Evolutionary conservation across 2,888 invertebrate species (phyloP).

Genomic region (Stegana nigrithorax): DNA sequence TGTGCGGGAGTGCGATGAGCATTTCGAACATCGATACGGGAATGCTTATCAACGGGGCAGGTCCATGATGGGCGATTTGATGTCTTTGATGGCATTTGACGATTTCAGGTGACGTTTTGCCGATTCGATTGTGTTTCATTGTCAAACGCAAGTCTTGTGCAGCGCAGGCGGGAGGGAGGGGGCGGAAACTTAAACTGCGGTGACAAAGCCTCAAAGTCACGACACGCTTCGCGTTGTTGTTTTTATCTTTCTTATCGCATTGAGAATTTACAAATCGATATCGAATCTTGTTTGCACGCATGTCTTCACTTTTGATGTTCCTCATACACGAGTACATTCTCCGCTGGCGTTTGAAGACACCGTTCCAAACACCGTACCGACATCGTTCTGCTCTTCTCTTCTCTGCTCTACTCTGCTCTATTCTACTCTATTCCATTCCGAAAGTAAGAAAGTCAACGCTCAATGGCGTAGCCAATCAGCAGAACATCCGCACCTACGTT

Average conservation of each 20-base stretch:
- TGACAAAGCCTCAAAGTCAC: slow-evolving; percentile 38
- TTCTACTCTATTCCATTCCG: too few species aligned
- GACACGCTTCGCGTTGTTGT: slow-evolving; percentile 30
- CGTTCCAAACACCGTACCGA: too few species aligned
- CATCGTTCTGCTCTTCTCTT: too few species aligned
- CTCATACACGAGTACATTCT: slow-evolving; percentile 29
- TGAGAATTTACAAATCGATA: slow-evolving; percentile 63
- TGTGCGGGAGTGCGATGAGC: too few species aligned
- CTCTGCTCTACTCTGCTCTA: too few species aligned
- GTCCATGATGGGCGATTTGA: not conserved
- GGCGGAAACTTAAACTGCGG: not conserved
- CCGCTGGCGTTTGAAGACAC: slow-evolving; percentile 49
- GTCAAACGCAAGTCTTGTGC: slow-evolving; percentile 38
- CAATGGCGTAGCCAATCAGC: not conserved
- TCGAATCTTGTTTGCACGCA: slow-evolving; percentile 42
- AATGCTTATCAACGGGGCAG: slow-evolving; percentile 6
- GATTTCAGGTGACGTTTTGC: slow-evolving; percentile 15
- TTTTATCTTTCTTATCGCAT: slow-evolving; percentile 49
- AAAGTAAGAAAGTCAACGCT: not conserved
- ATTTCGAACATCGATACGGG: too few species aligned
- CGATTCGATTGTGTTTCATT: slow-evolving; percentile 45
- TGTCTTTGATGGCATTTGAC: too few species aligned
- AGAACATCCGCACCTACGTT: not conserved
- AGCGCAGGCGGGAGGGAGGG: slow-evolving; percentile 7
- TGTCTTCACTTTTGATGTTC: slow-evolving; percentile 32